Conservation (phyloP, 2,888 invertebrate genomes). For the Diarsia dahlii region DNA sequence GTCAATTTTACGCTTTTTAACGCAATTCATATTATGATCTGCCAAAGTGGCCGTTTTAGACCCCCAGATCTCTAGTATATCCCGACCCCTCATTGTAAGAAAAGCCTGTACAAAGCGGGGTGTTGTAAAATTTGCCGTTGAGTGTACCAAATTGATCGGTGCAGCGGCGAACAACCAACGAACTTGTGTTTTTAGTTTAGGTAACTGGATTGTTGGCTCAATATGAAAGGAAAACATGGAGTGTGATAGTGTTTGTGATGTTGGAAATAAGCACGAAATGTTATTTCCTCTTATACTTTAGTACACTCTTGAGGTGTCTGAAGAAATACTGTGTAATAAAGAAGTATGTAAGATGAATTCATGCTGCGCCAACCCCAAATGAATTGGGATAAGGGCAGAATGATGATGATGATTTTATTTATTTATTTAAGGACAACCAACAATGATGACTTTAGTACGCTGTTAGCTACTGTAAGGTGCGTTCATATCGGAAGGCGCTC, state of each 20-base stretch:
- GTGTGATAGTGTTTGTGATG: constrained; percentile 16
- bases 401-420: no score
- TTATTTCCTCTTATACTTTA: not conserved
- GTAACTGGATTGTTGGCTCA: constrained; percentile 6
- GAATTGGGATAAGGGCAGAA: no score
- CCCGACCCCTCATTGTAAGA: not conserved
- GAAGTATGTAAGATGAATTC: no score
- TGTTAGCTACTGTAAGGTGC: not conserved
- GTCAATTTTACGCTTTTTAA: no score
- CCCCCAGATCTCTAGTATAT: not conserved
- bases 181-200: constrained; percentile 13
- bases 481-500: no score
- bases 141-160: constrained; percentile 19
- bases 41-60: no score
- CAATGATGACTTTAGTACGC: not conserved
- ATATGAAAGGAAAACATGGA: constrained; percentile 2
- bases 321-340: no score
- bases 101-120: not conserved
- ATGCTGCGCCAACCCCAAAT: no score
- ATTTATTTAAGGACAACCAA: no score
- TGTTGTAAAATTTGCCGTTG: not conserved
- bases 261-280: not conserved
- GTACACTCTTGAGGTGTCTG: not conserved
- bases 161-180: not conserved
- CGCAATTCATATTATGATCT: no score